Conservation (phyloP, 2,113 vertebrate species). For the Diphyllodes magnificus region DNA sequence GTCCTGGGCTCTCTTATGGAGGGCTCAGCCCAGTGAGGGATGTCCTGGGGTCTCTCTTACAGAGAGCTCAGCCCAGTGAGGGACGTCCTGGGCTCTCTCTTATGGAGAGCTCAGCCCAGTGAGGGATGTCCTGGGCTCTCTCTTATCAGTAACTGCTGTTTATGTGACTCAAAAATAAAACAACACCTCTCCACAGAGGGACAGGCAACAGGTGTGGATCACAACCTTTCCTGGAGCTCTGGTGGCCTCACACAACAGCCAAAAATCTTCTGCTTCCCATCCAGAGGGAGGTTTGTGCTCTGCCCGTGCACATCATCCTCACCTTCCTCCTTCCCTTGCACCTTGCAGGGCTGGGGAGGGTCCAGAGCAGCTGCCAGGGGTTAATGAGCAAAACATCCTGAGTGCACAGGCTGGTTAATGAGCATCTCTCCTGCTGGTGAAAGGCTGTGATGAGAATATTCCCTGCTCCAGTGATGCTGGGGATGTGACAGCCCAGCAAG, state of each 20-base stretch:
- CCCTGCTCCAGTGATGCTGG: background rate
- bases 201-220: background rate
- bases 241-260: background rate
- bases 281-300: background rate
- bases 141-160: fast-evolving
- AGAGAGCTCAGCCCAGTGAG: too few relatives aligned
- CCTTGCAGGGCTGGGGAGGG: background rate
- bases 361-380: background rate
- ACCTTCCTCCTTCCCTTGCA: background rate
- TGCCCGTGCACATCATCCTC: background rate
- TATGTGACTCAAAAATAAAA: background rate
- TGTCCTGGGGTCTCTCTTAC: too few relatives aligned
- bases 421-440: background rate
- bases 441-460: background rate
- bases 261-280: background rate
- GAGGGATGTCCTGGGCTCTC: too few relatives aligned
- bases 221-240: background rate
- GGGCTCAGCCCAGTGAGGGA: too few relatives aligned
- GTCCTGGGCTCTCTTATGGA: too few relatives aligned
- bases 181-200: background rate
- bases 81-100: too few relatives aligned
- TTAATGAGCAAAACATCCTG: background rate
- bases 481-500: background rate
- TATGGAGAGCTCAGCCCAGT: too few relatives aligned
- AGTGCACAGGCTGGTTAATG: background rate